phyloP scores from a whole-genome alignment of 2,888 invertebrate genomes.

The Eupithecia subfuscata region DNA sequence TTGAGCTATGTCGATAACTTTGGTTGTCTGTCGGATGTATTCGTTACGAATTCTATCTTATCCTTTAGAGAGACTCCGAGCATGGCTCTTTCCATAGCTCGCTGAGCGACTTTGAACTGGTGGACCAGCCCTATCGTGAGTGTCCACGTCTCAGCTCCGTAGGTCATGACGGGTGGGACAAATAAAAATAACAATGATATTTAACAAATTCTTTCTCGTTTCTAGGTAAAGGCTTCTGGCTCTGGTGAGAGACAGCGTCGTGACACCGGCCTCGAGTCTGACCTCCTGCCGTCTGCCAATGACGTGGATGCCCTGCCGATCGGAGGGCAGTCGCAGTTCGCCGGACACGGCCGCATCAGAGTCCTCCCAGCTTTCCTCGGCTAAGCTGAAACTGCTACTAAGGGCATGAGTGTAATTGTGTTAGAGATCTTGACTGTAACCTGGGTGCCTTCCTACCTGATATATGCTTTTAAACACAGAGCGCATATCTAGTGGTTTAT shows the following conservation, averaged over 20 bases:
- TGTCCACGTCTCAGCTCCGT: too few species aligned
- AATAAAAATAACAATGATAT: too few species aligned
- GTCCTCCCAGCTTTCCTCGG: slow-evolving; percentile 78
- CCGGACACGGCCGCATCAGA: slow-evolving; percentile 70
- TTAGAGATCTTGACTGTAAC: background rate
- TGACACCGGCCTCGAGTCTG: slow-evolving; percentile 70
- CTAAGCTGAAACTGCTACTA: slow-evolving; percentile 45
- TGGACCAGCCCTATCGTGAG: too few species aligned
- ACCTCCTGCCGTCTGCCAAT: slow-evolving; percentile 66
- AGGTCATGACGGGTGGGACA: too few species aligned
- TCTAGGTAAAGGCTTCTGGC: slow-evolving; percentile 63
- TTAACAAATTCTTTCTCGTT: background rate
- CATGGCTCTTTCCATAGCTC: too few species aligned
- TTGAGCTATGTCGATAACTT: too few species aligned
- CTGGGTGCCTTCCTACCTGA: background rate
- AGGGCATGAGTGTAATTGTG: background rate
- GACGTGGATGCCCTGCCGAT: slow-evolving; percentile 71
- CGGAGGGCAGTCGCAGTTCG: slow-evolving; percentile 63
- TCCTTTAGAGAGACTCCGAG: too few species aligned
- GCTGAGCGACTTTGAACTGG: too few species aligned
- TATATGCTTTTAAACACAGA: background rate
- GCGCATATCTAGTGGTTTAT: background rate
- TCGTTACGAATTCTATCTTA: too few species aligned
- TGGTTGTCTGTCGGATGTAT: too few species aligned
- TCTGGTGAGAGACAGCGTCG: slow-evolving; percentile 65